Conservation (phyloP, 2,797 vertebrate genomes). For the Spheniscus humboldti region DNA sequence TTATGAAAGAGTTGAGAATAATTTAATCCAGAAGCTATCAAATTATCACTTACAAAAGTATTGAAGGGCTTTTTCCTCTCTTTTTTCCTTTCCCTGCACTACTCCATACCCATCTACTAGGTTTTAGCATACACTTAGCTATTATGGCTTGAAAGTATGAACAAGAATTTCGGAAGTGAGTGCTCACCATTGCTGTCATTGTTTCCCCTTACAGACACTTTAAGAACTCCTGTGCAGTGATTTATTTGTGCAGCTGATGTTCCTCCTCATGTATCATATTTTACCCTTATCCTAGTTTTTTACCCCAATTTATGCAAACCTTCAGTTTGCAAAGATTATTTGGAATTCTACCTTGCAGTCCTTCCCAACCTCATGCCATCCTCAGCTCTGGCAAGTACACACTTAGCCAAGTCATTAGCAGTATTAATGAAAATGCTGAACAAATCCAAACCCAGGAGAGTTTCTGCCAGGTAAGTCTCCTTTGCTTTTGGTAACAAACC, state of each 20-base stretch:
- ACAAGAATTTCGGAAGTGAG: background rate
- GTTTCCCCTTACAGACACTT: background rate
- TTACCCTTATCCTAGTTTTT: background rate
- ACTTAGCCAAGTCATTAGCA: background rate
- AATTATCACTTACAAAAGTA: background rate
- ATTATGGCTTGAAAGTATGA: background rate
- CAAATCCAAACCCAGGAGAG: background rate
- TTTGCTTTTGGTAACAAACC: background rate
- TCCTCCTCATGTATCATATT: background rate
- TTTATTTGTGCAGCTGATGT: background rate
- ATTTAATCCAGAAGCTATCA: background rate
- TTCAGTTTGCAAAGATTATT: background rate
- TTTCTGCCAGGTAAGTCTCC: background rate
- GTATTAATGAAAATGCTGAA: background rate
- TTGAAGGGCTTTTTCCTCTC: background rate
- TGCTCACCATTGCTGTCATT: background rate
- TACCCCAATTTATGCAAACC: background rate
- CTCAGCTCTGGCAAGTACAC: background rate
- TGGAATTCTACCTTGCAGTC: background rate
- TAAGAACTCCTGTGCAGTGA: background rate
- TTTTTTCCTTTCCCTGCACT: background rate
- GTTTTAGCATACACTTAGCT: background rate
- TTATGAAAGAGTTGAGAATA: background rate
- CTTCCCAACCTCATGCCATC: background rate
- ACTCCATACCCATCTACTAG: background rate